Evolutionary conservation across 2,797 vertebrate species (phyloP).

Genomic region (Morus bassanus): DNA sequence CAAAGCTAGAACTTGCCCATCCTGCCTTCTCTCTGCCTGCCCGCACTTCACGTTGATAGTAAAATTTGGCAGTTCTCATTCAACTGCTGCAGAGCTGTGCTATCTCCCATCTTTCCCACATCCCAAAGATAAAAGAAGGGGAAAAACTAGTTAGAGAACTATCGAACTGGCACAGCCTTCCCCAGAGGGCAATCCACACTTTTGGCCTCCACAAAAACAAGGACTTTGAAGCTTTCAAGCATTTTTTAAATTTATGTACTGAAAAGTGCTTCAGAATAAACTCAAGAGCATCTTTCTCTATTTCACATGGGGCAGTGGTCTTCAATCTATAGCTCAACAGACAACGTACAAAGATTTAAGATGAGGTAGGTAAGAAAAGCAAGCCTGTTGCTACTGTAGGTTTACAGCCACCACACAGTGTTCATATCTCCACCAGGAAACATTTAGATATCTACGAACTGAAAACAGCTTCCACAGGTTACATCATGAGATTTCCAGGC

Average conservation of each 20-base stretch:
- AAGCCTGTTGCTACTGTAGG: not conserved
- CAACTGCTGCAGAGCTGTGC: not conserved
- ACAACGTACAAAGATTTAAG: not conserved
- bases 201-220: not conserved
- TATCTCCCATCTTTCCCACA: not conserved
- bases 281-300: not conserved
- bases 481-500: not conserved
- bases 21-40: not conserved
- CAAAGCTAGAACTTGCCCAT: not conserved
- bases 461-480: not conserved
- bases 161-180: not conserved
- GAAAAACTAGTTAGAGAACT: not conserved
- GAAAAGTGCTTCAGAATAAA: not conserved
- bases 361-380: not conserved
- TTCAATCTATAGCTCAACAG: not conserved
- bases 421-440: not conserved
- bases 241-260: not conserved
- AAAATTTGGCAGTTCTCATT: not conserved
- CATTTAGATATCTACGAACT: not conserved
- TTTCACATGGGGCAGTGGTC: not conserved
- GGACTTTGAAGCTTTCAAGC: not conserved
- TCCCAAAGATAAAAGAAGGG: not conserved
- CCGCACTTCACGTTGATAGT: not conserved
- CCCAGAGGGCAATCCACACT: not conserved
- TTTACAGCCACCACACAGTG: not conserved